Percentiles rank a stretch among this genome's conserved stretches.
phyloP scores from a whole-genome alignment of 2,888 invertebrate species.

The Sminthurides aquaticus region DNA sequence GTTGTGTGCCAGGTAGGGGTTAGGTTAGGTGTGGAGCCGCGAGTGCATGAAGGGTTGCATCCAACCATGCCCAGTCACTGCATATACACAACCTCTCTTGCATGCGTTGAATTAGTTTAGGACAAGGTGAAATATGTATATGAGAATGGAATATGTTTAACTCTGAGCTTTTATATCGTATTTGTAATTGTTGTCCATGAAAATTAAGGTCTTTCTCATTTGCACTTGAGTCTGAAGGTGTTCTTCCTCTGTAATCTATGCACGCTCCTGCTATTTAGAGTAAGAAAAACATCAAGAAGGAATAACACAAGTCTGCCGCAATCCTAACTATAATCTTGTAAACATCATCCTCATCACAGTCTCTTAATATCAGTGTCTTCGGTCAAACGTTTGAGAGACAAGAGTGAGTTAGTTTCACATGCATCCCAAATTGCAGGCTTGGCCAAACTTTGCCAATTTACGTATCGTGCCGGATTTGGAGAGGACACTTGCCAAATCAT shows the following conservation, averaged over 20 bases:
- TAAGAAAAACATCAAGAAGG: not conserved
- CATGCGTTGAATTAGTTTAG: constrained; percentile 4
- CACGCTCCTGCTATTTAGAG: not conserved
- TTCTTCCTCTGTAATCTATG: not conserved
- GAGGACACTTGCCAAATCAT: not conserved
- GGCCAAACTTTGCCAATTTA: not conserved
- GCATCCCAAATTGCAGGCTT: too few species aligned
- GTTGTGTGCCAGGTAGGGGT: not conserved
- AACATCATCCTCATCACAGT: too few species aligned
- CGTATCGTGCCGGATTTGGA: not conserved
- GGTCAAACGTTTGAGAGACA: too few species aligned
- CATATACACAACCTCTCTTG: too few species aligned
- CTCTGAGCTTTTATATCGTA: not conserved
- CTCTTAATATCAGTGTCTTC: too few species aligned
- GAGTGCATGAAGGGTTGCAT: constrained; percentile 7
- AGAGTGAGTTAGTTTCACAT: too few species aligned
- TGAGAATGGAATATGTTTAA: not conserved
- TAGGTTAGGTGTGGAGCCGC: not conserved
- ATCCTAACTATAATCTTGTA: not conserved
- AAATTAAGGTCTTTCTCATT: constrained; percentile 24
- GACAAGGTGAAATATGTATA: constrained; percentile 6
- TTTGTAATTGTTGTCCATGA: constrained; percentile 19
- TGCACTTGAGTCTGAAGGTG: constrained; percentile 16
- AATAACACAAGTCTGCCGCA: not conserved
- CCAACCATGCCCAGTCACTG: not conserved